A percentile compares a stretch with the other conserved stretches of the same genome.
These are phyloP conservation scores for Rhynchopsitta pachyrhyncha DNA, from an alignment of 2,113 vertebrate species.

Conservation along the genomic window DNA sequence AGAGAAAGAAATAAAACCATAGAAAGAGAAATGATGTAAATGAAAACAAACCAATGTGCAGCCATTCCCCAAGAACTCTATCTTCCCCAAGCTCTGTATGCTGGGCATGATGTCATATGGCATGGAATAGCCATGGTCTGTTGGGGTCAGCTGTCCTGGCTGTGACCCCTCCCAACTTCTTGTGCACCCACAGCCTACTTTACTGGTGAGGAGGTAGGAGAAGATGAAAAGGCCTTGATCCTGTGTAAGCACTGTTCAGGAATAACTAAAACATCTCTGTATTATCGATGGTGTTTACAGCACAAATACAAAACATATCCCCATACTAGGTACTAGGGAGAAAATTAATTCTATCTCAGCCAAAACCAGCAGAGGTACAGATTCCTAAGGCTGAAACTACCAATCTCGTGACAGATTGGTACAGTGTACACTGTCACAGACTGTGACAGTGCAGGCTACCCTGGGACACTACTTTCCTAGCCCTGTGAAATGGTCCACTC, in stretches of 20 bases:
- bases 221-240: neutral
- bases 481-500: neutral
- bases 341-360: neutral
- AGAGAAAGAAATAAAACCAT: neutral
- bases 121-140: neutral
- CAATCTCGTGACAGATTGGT: neutral
- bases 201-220: neutral
- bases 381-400: neutral
- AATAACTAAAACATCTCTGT: neutral
- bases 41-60: neutral
- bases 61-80: neutral
- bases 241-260: neutral
- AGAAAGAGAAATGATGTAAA: neutral
- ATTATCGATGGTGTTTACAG: neutral
- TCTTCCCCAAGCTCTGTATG: neutral
- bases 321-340: neutral
- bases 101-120: neutral
- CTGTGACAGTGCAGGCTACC: neutral
- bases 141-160: neutral
- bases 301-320: neutral
- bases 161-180: neutral
- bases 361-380: neutral
- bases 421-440: neutral
- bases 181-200: neutral
- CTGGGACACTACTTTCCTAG: neutral